These are phyloP conservation scores for Biston betularia DNA, from an alignment of 2,888 invertebrate genomes.

Conservation along the genomic window DNA sequence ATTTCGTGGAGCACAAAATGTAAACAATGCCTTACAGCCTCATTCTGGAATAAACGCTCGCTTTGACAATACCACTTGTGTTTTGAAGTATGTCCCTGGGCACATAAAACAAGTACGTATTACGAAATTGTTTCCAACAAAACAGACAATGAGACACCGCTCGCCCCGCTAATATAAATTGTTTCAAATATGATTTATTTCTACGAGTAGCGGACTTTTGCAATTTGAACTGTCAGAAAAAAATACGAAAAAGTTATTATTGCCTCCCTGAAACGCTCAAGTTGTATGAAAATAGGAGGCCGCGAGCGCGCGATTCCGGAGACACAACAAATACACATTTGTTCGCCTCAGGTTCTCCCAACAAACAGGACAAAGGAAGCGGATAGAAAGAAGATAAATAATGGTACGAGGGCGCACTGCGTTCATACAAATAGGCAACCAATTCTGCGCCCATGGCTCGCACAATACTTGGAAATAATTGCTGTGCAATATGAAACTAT, in stretches of 20 bases:
- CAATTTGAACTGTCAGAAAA: conserved; percentile 45
- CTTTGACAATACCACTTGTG: conserved; percentile 36
- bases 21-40: conserved; percentile 37
- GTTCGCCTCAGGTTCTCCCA: conserved; percentile 63
- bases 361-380: conserved; percentile 73
- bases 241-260: conserved; percentile 56
- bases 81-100: conserved; percentile 20
- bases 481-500: conserved; percentile 25
- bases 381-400: conserved; percentile 72
- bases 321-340: conserved; percentile 69
- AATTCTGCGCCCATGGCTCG: conserved; percentile 46
- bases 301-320: conserved; percentile 48
- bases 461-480: conserved; percentile 40
- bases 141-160: conserved; percentile 25
- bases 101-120: conserved; percentile 24
- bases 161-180: conserved; percentile 25
- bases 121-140: conserved; percentile 23
- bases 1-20: conserved; percentile 36
- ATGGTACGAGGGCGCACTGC: conserved; percentile 56
- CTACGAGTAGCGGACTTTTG: conserved; percentile 31
- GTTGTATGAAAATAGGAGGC: conserved; percentile 60
- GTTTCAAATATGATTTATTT: conserved; percentile 36
- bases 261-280: conserved; percentile 53
- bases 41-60: conserved; percentile 29
- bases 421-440: conserved; percentile 53